Base-by-base conservation (phyloP, 2,113 vertebrate species). In the Micromys minutus region DNA sequence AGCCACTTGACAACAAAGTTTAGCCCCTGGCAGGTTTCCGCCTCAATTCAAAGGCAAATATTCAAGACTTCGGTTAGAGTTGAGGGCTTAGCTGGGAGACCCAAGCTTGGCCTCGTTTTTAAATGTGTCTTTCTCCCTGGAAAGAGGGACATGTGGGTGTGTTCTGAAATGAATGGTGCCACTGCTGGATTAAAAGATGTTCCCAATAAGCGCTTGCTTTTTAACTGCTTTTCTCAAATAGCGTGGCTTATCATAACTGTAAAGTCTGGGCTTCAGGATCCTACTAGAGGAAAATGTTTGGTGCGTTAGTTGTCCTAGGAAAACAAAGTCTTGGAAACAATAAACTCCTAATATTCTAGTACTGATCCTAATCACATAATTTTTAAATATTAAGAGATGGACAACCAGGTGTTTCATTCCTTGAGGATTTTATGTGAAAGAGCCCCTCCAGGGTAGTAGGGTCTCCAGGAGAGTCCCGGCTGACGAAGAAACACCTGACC, bases 101-200 rank as follows among this genome's bases (percentile, higher is more conserved):
- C 91, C 95, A 89, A 61, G 89, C 87, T 94, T 97, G 95, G 92
- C 77, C 91, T 95, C 61, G 57, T 97, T 95, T 96, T 63, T 55
- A 10, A 79, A 36, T 61, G 31, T 65, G 75, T 29, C 67, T 94
- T 89, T 90, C 61, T 90, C n/a, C 45, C 85, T 74, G 36, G 79
- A 57, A 90, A 93, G 91, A 87, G 52, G 6, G 10, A 74, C 75
- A 75, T 16, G 16, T 55, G 67, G 52, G 39, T 71, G 26, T 34
- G 55, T 8, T 83, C 77, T 36, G 83, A 72, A 42, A 77, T 31
- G 24, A 36, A 61, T n/a, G 59, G n/a, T 5, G 1, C 45, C 31
- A 2, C 71, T 16, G 34, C 50, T n/a, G 45, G 71, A 69, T 90
- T 45, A 84, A 69, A 74, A 52, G n/a, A 39, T 0, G 0, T 39